These are phyloP conservation scores for Scolopax rusticola DNA, from an alignment of 2,797 vertebrate genomes.

Conservation along the genomic window DNA sequence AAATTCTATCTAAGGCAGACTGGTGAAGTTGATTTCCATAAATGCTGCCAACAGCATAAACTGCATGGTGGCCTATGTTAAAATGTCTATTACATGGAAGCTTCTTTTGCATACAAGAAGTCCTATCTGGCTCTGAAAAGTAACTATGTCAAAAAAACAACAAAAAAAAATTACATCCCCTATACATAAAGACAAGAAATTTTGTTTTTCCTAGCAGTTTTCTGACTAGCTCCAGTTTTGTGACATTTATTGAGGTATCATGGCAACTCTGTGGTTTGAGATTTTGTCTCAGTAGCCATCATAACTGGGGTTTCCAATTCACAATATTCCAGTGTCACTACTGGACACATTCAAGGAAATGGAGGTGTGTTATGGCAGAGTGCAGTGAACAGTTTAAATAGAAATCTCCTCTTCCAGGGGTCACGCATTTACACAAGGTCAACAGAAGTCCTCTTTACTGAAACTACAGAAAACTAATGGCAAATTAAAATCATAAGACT, in stretches of 20 bases:
- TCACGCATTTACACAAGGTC: neutral
- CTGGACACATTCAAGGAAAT: neutral
- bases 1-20: neutral
- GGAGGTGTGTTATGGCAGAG: neutral
- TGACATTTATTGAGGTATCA: neutral
- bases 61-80: neutral
- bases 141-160: neutral
- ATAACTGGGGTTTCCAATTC: neutral
- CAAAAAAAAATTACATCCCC: accelerated
- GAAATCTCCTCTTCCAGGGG: neutral
- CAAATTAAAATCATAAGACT: neutral
- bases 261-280: neutral
- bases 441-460: neutral
- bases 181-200: neutral
- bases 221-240: neutral
- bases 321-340: neutral
- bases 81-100: neutral
- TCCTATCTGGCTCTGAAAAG: neutral
- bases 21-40: neutral
- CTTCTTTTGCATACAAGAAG: neutral
- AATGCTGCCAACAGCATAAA: neutral
- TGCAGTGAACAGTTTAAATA: neutral
- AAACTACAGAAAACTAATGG: neutral
- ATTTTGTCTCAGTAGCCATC: neutral
- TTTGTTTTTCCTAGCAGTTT: neutral